Base-by-base conservation (phyloP, 2,888 invertebrate genomes). In the Axea sp. region DNA sequence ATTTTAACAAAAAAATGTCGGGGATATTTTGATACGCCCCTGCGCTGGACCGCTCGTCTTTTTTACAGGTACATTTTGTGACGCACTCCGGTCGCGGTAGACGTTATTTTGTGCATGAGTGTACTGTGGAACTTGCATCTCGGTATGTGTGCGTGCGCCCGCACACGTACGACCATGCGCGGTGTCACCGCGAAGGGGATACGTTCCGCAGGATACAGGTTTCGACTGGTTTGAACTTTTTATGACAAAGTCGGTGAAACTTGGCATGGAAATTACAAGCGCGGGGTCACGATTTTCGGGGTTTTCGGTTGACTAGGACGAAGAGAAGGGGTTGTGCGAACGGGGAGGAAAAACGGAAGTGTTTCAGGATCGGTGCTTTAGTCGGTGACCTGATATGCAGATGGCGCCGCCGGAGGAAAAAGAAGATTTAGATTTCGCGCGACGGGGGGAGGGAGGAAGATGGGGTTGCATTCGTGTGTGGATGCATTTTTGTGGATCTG, bases 321-420 rank as follows among this genome's bases (percentile, higher is more conserved):
- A 11, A 31, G 6, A 3, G 28, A 11, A 5, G 12, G 2, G 19
- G 19, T 1, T 19, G 19, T 11, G 14, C 2, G 14, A 9, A 2
- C 9, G 14, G 31, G 5, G 12, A 9, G 37, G 17, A 12, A 19
- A 39, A 47, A 35, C 19, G 37, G 60, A 37, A 60, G 60, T 30
- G 35, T 17, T 35, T 60, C 3, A n/a, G 14, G 17, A 28, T 45
- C 26, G 45, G 26, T 4, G 15, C 1, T 53, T 59, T 24, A 47
- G 37, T 60, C 60, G n/a, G 4, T 60, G 60, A 60, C 60, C 60
- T 60, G 60, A 47, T 47, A 37, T 47, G 28, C 60, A 60, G 60
- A 60, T 47, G 47, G 47, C 47, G 47, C 47, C 19, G 17, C 14
- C 4, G 2, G 11, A 14, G 7, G 53, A 53, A 28, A 45, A 45